A percentile compares a stretch with the other conserved stretches of the same genome.
Evolutionary conservation across 2,888 invertebrate genomes (phyloP).

Genomic region (Nymphalis urticae): DNA sequence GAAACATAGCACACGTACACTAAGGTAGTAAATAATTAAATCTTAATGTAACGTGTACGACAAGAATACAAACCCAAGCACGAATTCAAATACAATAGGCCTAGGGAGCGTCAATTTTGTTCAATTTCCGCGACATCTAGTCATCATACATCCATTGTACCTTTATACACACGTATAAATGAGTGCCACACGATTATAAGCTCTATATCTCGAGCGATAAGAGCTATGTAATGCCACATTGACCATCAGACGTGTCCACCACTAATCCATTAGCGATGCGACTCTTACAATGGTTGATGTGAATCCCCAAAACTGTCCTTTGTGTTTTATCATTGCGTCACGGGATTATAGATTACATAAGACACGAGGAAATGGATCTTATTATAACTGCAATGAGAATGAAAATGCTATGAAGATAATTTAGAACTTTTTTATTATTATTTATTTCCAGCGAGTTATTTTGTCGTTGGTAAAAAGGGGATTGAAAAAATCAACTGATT

Average conservation of each 20-base stretch:
- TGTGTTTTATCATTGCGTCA: slow-evolving; percentile 38
- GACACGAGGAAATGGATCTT: slow-evolving; percentile 9
- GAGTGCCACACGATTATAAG: slow-evolving; percentile 6
- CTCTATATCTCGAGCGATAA: slow-evolving; percentile 13
- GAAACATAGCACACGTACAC: slow-evolving; percentile 19
- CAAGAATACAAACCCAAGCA: slow-evolving; percentile 36
- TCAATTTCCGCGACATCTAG: slow-evolving; percentile 50
- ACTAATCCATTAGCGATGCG: slow-evolving; percentile 75
- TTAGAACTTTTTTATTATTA: not conserved
- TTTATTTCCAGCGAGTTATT: no score
- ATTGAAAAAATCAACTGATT: no score
- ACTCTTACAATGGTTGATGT: slow-evolving; percentile 63
- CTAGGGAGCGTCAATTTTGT: slow-evolving; percentile 45
- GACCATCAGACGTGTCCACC: slow-evolving; percentile 46
- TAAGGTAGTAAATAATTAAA: slow-evolving; percentile 33
- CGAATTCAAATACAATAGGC: slow-evolving; percentile 38
- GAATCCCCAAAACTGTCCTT: slow-evolving; percentile 39
- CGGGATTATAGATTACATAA: slow-evolving; percentile 30
- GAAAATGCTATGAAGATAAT: not conserved
- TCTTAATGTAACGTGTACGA: slow-evolving; percentile 34
- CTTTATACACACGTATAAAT: slow-evolving; percentile 4
- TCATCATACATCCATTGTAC: slow-evolving; percentile 34
- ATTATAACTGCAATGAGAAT: not conserved
- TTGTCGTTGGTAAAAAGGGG: no score
- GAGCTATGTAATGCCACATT: not conserved